phyloP scores from a whole-genome alignment of 2,113 vertebrate species.

The human region GRCh38 chr11:11641001-11641500 shows the following conservation, averaged over 20 bases:
- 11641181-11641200: not conserved
- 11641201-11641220: not conserved
- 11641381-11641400: not conserved
- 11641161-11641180: not conserved
- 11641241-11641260: not conserved
- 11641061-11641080: not conserved
- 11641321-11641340: not conserved
- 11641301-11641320: not conserved
- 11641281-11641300: not conserved
- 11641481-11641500: slow-evolving; percentile 47
- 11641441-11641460: slow-evolving; percentile 36
- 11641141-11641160: not conserved
- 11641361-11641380: not conserved
- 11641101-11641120: fast-evolving
- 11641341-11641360: not conserved
- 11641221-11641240: not conserved
- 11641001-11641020: not conserved
- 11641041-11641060: not conserved
- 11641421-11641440: not conserved
- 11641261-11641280: not conserved
- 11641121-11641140: not conserved
- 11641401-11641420: not conserved
- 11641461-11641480: not conserved
- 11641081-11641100: not conserved
- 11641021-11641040: not conserved